Percentiles rank a stretch among this genome's conserved stretches.
These are phyloP conservation scores for Rhodophaea formosa DNA, from an alignment of 2,888 invertebrate species.

Conservation along the genomic window DNA sequence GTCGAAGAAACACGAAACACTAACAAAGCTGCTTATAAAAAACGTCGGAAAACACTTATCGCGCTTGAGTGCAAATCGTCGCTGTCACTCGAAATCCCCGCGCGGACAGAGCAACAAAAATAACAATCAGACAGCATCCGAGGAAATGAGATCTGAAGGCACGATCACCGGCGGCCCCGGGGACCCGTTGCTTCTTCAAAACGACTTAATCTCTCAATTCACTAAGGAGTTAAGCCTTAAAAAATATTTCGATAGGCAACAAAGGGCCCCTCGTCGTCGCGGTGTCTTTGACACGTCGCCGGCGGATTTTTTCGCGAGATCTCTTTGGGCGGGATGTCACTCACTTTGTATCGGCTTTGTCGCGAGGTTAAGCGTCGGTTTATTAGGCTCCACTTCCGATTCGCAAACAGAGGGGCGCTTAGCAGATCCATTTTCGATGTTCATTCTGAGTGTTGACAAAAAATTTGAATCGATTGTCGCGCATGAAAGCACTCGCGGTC, in stretches of 20 bases:
- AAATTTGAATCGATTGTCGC: constrained; percentile 36
- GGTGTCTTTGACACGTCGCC: constrained; percentile 81
- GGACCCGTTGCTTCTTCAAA: constrained; percentile 84
- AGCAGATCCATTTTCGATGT: constrained; percentile 58
- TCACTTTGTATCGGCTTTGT: constrained; percentile 80
- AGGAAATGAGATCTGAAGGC: constrained; percentile 80
- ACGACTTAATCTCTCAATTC: constrained; percentile 82
- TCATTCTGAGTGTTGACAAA: constrained; percentile 25
- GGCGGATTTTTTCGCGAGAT: constrained; percentile 77
- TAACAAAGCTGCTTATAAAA: constrained; percentile 76
- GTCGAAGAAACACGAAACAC: constrained; percentile 54
- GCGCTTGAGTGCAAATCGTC: constrained; percentile 77
- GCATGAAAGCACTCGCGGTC: constrained; percentile 62
- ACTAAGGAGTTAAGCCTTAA: constrained; percentile 82
- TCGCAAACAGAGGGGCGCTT: constrained; percentile 69
- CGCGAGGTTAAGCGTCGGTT: constrained; percentile 78
- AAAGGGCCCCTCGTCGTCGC: constrained; percentile 72
- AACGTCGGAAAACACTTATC: constrained; percentile 77
- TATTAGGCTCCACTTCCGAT: constrained; percentile 77
- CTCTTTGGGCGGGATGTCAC: constrained; percentile 76
- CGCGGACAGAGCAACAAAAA: constrained; percentile 73
- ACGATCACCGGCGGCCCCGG: constrained; percentile 78
- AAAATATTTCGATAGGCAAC: constrained; percentile 79
- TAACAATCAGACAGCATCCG: constrained; percentile 80
- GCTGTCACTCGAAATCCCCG: constrained; percentile 77